phyloP scores from a whole-genome alignment of 2,797 vertebrate species.

The Poecilia wingei region DNA sequence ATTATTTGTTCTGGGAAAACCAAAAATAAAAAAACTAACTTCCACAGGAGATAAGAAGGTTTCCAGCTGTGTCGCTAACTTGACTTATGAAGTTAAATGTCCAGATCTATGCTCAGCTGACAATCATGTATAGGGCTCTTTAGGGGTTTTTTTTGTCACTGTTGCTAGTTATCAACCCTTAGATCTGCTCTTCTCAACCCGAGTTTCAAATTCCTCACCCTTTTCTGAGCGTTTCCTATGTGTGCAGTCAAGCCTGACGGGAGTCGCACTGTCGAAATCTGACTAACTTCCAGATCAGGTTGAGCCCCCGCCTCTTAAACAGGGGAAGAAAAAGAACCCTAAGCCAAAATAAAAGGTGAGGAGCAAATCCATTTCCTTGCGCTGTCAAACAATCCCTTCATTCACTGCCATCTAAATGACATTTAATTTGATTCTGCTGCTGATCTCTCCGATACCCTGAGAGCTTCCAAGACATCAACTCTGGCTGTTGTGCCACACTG shows the following conservation, averaged over 20 bases:
- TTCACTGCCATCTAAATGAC: slow-evolving; percentile 85
- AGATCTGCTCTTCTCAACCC: slow-evolving; percentile 75
- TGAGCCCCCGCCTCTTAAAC: slow-evolving; percentile 78
- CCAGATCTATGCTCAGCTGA: slow-evolving; percentile 41
- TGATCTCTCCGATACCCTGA: slow-evolving; percentile 83
- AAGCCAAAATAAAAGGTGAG: slow-evolving; percentile 83
- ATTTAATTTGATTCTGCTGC: slow-evolving; percentile 86
- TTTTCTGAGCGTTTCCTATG: slow-evolving; percentile 78
- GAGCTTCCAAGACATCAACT: slow-evolving; percentile 82
- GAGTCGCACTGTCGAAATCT: slow-evolving; percentile 76
- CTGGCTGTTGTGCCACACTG: slow-evolving; percentile 68
- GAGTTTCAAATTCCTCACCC: slow-evolving; percentile 78
- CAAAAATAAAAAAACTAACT: slow-evolving; percentile 24
- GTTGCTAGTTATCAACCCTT: slow-evolving; percentile 68
- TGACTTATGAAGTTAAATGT: slow-evolving; percentile 42
- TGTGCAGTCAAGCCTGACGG: slow-evolving; percentile 76
- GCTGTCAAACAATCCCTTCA: slow-evolving; percentile 83
- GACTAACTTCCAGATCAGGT: slow-evolving; percentile 81
- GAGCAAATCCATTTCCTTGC: slow-evolving; percentile 81
- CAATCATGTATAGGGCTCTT: slow-evolving; percentile 71
- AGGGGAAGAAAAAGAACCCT: slow-evolving; percentile 77
- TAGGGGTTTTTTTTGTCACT: slow-evolving; percentile 75
- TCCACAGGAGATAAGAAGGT: slow-evolving; percentile 5
- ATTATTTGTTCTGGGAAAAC: slow-evolving; percentile 16
- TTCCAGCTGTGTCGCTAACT: slow-evolving; percentile 26